Evolutionary conservation across 2,797 vertebrate genomes (phyloP).

Genomic region (Macrochelys suwanniensis): DNA sequence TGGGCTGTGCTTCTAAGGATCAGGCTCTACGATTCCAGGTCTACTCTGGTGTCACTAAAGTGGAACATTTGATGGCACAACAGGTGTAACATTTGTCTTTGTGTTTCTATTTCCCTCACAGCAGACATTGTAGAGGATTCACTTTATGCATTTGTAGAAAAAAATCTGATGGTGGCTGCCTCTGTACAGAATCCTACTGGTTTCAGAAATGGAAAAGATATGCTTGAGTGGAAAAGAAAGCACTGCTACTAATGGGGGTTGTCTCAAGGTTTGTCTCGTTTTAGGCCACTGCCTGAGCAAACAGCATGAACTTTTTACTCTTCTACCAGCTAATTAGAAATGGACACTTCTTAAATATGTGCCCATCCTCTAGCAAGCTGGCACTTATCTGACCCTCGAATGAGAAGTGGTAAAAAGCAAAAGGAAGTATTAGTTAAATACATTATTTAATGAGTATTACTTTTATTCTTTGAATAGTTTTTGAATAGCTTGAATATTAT

Average conservation of each 20-base stretch:
- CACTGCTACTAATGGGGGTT: neutral
- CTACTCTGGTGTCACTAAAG: neutral
- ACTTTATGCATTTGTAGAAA: neutral
- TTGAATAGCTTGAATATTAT: constrained; percentile 37
- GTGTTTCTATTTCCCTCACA: neutral
- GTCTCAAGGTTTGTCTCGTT: neutral
- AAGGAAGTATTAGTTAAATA: neutral
- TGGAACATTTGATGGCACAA: neutral
- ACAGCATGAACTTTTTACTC: neutral
- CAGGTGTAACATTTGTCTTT: neutral
- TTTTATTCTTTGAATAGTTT: constrained; percentile 44
- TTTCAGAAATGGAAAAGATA: neutral
- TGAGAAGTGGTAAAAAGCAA: neutral
- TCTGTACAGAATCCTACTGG: neutral
- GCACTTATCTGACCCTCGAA: neutral
- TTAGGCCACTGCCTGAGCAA: neutral
- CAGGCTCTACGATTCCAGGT: neutral
- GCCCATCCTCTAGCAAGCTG: neutral
- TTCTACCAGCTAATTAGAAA: neutral
- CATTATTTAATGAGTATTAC: constrained; percentile 30
- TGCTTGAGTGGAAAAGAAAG: neutral
- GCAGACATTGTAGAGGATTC: neutral
- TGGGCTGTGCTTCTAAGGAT: neutral
- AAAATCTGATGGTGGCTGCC: neutral
- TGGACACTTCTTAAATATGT: neutral